Evolutionary conservation across 2,888 invertebrate species (phyloP), one percentile per base, ranked within the genome.

Genomic region (Pimpla rufipes): DNA sequence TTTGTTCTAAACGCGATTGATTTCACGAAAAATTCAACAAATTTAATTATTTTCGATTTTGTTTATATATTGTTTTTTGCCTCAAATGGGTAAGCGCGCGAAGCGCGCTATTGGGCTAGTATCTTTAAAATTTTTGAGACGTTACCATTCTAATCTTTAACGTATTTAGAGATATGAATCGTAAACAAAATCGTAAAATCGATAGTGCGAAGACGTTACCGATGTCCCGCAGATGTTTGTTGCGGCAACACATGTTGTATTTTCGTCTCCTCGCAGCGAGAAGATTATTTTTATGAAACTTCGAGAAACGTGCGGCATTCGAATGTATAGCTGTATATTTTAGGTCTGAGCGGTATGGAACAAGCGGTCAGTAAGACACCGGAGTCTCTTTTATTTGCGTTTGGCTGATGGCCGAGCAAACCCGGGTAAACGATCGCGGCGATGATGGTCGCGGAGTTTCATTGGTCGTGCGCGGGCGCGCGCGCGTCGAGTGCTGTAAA

Each of bases 391-490:
- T 62, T 73, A 62, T 83, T 83, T 77, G 67, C 62, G 52, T 73
- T 83, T 68, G 23, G 50, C 21, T 40, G 50, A 35, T 62, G 18
- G 23, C 37, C 66, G 42, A 29, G 57, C 35, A 13, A 11, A 45
- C 42, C 71, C 59, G 59, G 37, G 37, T 8, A 40, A 66, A 52
- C 52, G 47, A 79, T 76, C 23, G 52, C 47, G 18, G 74, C 29
- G 29, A 74, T 40, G 62, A 76, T 74, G 82, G 79, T 79, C 76
- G 68, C 79, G 50, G 75, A 62, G 73, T 79, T 79, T 62, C 62
- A 37, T 18, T 45, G 16, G 35, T 37, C 29, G 35, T 47, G 40
- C 55, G 66, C 45, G 35, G n/a, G 16, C 57, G 45, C 40, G 23
- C 21, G 55, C 71, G 47, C 21, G 40, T 37, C 8, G 52, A 50